Base-by-base conservation (phyloP, 2,797 vertebrate genomes). In the Nyctibius grandis region DNA sequence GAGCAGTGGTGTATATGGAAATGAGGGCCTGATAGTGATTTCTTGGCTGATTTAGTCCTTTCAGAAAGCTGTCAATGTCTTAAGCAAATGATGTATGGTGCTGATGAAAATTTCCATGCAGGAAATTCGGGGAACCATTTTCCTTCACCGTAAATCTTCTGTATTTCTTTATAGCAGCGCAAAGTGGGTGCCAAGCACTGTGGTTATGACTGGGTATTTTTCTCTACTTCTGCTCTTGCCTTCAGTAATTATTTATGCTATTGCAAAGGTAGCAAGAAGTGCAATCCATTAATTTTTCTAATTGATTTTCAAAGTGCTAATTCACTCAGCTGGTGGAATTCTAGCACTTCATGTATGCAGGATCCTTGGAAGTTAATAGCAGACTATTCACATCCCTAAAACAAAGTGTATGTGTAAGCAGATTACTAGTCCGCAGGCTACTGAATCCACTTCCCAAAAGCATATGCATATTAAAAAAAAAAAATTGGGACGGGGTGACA, bases 341-440 rank as follows among this genome's bases (percentile, higher is more conserved):
- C 10, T 9, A 33, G 19, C 48, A 9, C 12, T 38, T n/a, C 4
- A 1, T 6, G 8, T n/a, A 0, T 11, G 48, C 1, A 11, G 44
- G 34, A 50, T 76, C 56, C 15, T 23, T 75, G 89, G 64, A 44
- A 84, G 25, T 61, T 48, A 3, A 3, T 11, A 63, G 69, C 3
- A 51, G 31, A 17, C 45, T 42, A 3, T 12, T 54, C 8, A 2
- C 7, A 1, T 34, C 7, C 26, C 59, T n/a, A 23, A 34, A 53
- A 1, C 1, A 0, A 34, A 60, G 22, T 3, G 3, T 22, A 1
- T 16, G 22, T 65, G 21, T 18, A 33, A 29, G 56, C 20, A 15
- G n/a, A 3, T 60, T 15, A 5, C 31, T 14, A 2, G 42, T 9
- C 22, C 57, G 45, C 34, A 28, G 81, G 42, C 56, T 50, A 0